Evolutionary conservation across 2,797 vertebrate genomes (phyloP).

Genomic region (Sebastes jordani): DNA sequence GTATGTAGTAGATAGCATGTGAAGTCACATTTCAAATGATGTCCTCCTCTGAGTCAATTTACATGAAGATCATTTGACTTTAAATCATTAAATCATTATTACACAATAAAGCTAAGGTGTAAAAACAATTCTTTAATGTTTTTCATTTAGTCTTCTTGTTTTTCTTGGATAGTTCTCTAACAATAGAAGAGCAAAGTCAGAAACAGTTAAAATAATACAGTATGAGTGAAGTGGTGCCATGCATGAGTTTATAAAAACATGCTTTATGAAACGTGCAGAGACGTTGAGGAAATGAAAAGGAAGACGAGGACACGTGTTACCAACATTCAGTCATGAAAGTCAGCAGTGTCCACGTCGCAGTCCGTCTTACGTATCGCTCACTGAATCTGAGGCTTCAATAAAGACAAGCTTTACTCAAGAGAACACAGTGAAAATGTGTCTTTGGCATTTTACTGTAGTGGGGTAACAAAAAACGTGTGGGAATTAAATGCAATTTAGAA

Average conservation of each 20-base stretch:
- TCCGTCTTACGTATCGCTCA: slow-evolving; percentile 2
- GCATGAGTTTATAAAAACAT: slow-evolving; percentile 30
- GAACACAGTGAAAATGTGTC: neutral
- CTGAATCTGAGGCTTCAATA: neutral
- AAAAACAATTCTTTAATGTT: neutral
- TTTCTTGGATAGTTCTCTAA: slow-evolving; percentile 23
- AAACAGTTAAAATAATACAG: neutral
- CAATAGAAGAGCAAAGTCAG: neutral
- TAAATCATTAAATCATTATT: neutral
- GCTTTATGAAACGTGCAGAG: slow-evolving; percentile 56
- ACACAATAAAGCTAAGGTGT: neutral
- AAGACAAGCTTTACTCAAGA: neutral
- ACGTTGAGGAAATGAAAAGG: slow-evolving; percentile 31
- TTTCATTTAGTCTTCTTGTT: neutral
- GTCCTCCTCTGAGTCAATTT: neutral
- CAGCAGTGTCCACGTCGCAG: slow-evolving; percentile 9
- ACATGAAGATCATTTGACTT: neutral
- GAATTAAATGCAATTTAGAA: too few relatives aligned
- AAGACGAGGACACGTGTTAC: slow-evolving; percentile 35
- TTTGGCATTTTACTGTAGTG: neutral
- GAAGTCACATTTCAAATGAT: neutral
- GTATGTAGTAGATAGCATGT: too few relatives aligned
- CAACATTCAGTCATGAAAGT: slow-evolving; percentile 15
- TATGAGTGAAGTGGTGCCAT: slow-evolving; percentile 7
- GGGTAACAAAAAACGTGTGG: neutral